Evolutionary conservation across 2,888 invertebrate genomes (phyloP).

Genomic region (Strigamia crassipes): DNA sequence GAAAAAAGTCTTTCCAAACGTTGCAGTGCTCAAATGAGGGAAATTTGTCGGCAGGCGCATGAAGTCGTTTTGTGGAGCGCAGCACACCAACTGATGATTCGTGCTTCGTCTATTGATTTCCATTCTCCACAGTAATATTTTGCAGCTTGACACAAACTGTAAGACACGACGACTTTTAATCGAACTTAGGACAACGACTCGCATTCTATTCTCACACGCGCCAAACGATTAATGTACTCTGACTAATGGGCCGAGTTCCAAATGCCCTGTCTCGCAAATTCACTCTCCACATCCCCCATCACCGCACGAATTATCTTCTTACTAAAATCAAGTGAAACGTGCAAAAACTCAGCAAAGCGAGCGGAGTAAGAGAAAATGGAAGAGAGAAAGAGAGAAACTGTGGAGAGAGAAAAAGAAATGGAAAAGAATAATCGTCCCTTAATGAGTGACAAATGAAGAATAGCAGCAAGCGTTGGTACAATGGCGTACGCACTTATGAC

Average conservation of each 20-base stretch:
- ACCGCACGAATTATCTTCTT: conserved; percentile 38
- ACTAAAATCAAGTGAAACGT: conserved; percentile 32
- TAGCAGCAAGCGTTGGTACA: conserved; percentile 13
- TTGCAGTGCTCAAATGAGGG: conserved; percentile 27
- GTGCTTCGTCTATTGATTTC: conserved; percentile 38
- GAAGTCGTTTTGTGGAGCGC: conserved; percentile 42
- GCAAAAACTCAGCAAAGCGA: conserved; percentile 24
- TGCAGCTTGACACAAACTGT: conserved; percentile 40
- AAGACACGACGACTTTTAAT: conserved; percentile 31
- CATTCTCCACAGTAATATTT: conserved; percentile 1
- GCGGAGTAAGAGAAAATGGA: not conserved
- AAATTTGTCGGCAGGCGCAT: conserved; percentile 40
- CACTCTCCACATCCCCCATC: conserved; percentile 39
- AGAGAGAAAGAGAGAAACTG: not conserved
- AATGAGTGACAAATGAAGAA: conserved; percentile 40
- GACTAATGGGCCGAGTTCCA: conserved; percentile 39
- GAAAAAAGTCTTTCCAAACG: not conserved
- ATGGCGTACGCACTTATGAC: not conserved
- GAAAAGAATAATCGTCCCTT: conserved; percentile 28
- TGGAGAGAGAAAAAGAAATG: not conserved
- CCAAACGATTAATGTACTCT: conserved; percentile 42
- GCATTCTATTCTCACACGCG: conserved; percentile 24
- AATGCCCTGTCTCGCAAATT: conserved; percentile 40
- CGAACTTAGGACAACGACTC: conserved; percentile 27
- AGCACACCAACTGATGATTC: conserved; percentile 17